Base-by-base conservation (phyloP, 2,113 vertebrate genomes). In the Lagopus leucura region DNA sequence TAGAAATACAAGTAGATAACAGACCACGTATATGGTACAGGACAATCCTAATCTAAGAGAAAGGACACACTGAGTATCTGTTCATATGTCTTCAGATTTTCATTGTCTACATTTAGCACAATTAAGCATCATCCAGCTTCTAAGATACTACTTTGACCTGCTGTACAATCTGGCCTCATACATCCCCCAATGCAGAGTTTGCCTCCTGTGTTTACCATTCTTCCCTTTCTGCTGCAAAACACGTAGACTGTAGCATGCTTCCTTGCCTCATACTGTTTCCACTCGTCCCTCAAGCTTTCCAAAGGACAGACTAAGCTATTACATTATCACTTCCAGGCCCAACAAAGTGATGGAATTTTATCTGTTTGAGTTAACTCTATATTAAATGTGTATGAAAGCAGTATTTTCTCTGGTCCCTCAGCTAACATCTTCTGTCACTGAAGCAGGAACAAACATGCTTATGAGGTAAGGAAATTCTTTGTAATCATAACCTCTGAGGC, bases 221-320 rank as follows among this genome's bases (percentile, higher is more conserved):
- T n/a, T 67, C 57, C 38, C 72, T 54, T 91, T 91, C 75, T 55
- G 55, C 78, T 67, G 47, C 82, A 94, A 84, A 94, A 86, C 65
- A 81, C 75, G 82, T 84, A 88, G 61, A 78, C 65, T 48, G 52
- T 25, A 48, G 24, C 12, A 10, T 81, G 74, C 82, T 90, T 76
- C 76, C 61, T 91, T 85, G 57, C 65, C 65, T 88, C 89, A 69
- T 71, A 72, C 91, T 94, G 93, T 63, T 94, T 66, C 70, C 76
- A 69, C 76, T 92, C 78, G 69, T 69, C 65, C 93, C 52, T 82
- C 83, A 76, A 84, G 83, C 77, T 88, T 93, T 86, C 88, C 82
- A 91, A 83, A 74, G 76, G 65, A 81, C 48, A 84, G 52, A 15
- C 32, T 66, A 87, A 77, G 80, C 92, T 92, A 75, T 84, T 92